phyloP scores from a whole-genome alignment of 2,797 vertebrate genomes.

The Phataginus tetradactyla region DNA sequence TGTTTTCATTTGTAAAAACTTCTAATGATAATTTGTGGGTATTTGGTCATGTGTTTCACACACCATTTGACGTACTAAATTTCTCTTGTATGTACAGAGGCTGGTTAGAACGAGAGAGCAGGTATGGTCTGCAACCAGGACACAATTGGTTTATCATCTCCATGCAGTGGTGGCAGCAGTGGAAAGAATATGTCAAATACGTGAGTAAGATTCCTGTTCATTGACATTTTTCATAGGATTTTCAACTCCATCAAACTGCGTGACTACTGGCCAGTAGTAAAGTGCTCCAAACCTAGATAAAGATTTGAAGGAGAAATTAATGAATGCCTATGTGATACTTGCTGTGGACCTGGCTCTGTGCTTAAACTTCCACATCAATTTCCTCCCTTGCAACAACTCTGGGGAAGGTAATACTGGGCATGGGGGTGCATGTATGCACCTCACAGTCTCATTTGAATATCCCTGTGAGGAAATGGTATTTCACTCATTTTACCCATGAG shows the following conservation, averaged over 20 bases:
- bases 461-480: not conserved
- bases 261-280: conserved; percentile 16
- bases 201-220: conserved; percentile 88
- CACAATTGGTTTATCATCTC: conserved; percentile 99
- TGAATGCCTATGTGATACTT: conserved; percentile 33
- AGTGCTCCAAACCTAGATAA: not conserved
- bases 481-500: not conserved
- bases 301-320: conserved; percentile 28
- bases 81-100: conserved; percentile 88
- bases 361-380: conserved; percentile 9
- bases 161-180: conserved; percentile 98
- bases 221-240: conserved; percentile 12
- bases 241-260: not conserved
- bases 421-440: not conserved
- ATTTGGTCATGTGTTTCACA: conserved; percentile 9
- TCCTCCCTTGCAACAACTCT: not conserved
- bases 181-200: conserved; percentile 99
- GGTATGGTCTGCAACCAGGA: conserved; percentile 94
- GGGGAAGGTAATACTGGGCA: not conserved
- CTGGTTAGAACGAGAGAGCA: conserved; percentile 98
- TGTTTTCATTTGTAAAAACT: conserved; percentile 10
- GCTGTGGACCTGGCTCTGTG: not conserved
- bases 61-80: not conserved
- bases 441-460: not conserved
- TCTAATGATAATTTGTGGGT: conserved; percentile 3